Evolutionary conservation across 2,888 invertebrate species (phyloP).

Genomic region (Kuschelorhynchus macadamiae): DNA sequence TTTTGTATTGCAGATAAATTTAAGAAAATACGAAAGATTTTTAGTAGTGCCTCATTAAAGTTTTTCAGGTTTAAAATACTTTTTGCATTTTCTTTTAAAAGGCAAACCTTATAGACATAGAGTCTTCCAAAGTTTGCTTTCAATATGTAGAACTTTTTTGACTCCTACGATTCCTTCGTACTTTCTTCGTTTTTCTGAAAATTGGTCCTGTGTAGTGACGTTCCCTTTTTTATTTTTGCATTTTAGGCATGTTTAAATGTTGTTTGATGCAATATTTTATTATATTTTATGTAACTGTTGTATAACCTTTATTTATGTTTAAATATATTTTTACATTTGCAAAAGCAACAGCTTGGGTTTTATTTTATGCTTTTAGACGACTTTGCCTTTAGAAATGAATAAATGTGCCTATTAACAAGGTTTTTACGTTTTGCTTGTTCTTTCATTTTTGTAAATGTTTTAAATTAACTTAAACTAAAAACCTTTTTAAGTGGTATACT

Average conservation of each 20-base stretch:
- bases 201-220: constrained; percentile 59
- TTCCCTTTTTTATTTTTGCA: constrained; percentile 67
- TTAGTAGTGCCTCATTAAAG: too few species aligned
- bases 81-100: too few species aligned
- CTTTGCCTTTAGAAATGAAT: constrained; percentile 32
- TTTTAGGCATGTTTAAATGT: constrained; percentile 68
- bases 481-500: constrained; percentile 24
- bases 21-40: not conserved
- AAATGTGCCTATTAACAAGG: constrained; percentile 15
- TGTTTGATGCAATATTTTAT: constrained; percentile 70
- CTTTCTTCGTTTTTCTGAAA: constrained; percentile 15
- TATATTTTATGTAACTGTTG: constrained; percentile 70
- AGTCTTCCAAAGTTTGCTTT: too few species aligned
- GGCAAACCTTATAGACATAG: too few species aligned
- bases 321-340: constrained; percentile 71
- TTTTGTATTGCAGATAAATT: constrained; percentile 18
- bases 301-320: constrained; percentile 69
- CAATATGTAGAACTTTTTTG: too few species aligned
- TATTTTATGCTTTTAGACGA: constrained; percentile 59
- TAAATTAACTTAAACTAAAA: constrained; percentile 3
- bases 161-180: too few species aligned
- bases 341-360: constrained; percentile 68
- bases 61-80: too few species aligned
- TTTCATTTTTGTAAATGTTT: not conserved
- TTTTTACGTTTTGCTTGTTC: constrained; percentile 2